Conservation (phyloP, 1,140 invertebrate genomes). For the Chironomus tepperi region DNA sequence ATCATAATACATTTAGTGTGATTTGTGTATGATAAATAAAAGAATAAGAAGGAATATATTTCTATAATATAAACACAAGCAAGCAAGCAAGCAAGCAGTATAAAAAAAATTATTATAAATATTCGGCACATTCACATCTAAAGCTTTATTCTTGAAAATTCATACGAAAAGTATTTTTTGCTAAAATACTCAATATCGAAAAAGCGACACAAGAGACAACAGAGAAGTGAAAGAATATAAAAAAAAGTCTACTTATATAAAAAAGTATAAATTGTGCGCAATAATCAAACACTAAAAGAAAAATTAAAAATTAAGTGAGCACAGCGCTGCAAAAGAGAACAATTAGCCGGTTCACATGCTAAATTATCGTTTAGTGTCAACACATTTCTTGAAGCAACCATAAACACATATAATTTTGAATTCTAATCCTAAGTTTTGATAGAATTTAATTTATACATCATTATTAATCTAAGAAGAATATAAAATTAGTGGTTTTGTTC, state of each 20-base stretch:
- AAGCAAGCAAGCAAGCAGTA: background rate
- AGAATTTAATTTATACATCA: background rate
- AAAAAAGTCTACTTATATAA: background rate
- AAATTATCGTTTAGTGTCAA: conserved; percentile 76
- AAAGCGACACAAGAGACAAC: background rate
- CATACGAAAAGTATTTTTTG: background rate
- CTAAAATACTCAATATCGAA: background rate
- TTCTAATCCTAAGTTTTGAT: conserved; percentile 8
- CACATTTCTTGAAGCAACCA: conserved; percentile 79
- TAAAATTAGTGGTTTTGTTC: conserved; percentile 4
- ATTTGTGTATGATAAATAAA: background rate
- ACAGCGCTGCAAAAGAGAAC: conserved; percentile 5
- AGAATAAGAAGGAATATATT: background rate
- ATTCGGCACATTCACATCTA: background rate
- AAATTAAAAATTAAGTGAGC: background rate
- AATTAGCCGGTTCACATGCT: conserved; percentile 50
- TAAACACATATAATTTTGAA: conserved; percentile 43
- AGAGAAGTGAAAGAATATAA: background rate
- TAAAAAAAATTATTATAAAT: background rate
- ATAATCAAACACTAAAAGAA: background rate
- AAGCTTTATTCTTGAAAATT: background rate
- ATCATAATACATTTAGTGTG: too few species aligned
- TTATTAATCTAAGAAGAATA: conserved; percentile 5
- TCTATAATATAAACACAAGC: background rate
- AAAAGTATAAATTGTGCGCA: conserved; percentile 20